Evolutionary conservation across 2,888 invertebrate species (phyloP), one percentile per base, ranked within the genome.

Genomic region (Watsonalla cultraria): DNA sequence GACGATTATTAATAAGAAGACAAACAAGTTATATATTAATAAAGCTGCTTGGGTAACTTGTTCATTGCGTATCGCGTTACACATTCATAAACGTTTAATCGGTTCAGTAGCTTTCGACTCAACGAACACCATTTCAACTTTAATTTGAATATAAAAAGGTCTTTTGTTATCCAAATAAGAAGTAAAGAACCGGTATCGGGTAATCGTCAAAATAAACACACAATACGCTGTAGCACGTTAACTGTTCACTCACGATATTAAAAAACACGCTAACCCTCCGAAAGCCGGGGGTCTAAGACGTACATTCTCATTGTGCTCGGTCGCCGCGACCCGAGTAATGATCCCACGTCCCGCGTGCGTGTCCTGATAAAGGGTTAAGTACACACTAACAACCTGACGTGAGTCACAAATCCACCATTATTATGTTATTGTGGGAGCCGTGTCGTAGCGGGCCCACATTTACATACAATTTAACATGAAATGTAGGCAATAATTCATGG

Each of bases 401-500:
- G 90, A 90, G 81, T 89, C 85, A 90, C 90, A 89, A 90, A 89
- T 89, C 88, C 83, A 81, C 87, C 84, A 89, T 90, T 90, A 90
- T 90, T 88, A 88, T 90, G 90, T 90, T 90, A 89, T 90, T 90
- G 90, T 88, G 86, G 88, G 84, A 87, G 86, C 88, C 85, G 75
- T 84, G 87, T 84, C 86, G 84, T 71, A 76, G 81, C 76, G 84
- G 81, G 79, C 80, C 78, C 80, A 70, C 85, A 90, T 90, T 90
- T 89, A 90, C 90, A 90, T 90, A 90, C 87, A 87, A 87, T 89
- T 90, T 89, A 89, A 89, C 88, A 87, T 87, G 85, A 90, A 90
- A 89, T 86, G 89, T 86, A 84, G 84, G 80, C 86, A 88, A 89
- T 89, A 89, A 86, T 80, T 90, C 87, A 89, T 76, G 74, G 73